These are phyloP conservation scores for Colletes latitarsis DNA, from an alignment of 1,140 invertebrate species.

Conservation along the genomic window DNA sequence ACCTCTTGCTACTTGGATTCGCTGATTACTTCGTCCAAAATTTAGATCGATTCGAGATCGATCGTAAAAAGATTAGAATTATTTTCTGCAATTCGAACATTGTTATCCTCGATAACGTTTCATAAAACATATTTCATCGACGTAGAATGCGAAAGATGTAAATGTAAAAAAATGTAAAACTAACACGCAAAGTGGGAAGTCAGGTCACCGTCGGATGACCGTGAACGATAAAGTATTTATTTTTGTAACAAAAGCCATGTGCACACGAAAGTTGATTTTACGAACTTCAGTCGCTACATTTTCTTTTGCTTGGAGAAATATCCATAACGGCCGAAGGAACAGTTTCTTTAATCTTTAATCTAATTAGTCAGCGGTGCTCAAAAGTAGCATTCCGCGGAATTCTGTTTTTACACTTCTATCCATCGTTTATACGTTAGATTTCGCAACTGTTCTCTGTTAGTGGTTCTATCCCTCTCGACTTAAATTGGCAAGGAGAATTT, in stretches of 20 bases:
- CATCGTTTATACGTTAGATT: not conserved
- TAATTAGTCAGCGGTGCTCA: not conserved
- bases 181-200: not conserved
- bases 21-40: too few species aligned
- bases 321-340: too few species aligned
- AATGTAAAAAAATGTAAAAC: not conserved
- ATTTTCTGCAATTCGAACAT: too few species aligned
- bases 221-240: slow-evolving; percentile 31
- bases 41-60: too few species aligned
- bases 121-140: not conserved
- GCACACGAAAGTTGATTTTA: not conserved
- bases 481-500: too few species aligned
- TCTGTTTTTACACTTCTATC: not conserved
- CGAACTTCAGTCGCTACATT: not conserved
- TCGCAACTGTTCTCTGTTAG: too few species aligned
- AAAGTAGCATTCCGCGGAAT: not conserved
- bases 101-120: not conserved
- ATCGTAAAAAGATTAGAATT: too few species aligned
- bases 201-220: slow-evolving; percentile 37
- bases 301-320: not conserved
- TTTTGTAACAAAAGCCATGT: slow-evolving; percentile 20
- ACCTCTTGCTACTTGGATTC: not conserved
- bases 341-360: too few species aligned
- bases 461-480: not conserved
- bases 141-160: not conserved